Evolutionary conservation across 53 echinoderm and acorn worm species (phyloP), one percentile per base, ranked within the genome.

Genomic region (Holothuria scabra): DNA sequence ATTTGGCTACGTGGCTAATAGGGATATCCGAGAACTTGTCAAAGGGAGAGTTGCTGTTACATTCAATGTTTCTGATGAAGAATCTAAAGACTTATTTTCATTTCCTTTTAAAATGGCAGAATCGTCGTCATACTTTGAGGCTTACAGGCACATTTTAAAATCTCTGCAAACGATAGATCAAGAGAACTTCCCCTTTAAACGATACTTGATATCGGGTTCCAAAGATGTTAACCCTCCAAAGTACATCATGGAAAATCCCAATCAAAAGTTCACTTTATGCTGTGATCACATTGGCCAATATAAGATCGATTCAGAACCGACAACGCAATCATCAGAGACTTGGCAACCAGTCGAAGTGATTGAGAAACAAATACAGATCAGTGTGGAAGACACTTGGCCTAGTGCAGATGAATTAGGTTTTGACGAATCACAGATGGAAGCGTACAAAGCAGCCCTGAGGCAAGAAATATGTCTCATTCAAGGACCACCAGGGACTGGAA

Each of bases 401-500:
- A 3, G 11, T 21, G 61, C 83, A n/a, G 88, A 93, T 8, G 56
- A 29, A 0, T 62, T 93, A 25, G 41, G 59, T 1, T 59, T 90
- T 56, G 90, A 93, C 44, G 83, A 79, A 20, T 93, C 90, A 14
- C 93, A 93, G 62, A 52, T 87, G 68, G 38, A 22, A 8, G 93
- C 93, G 37, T 74, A 85, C 13, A 85, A 91, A 20, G 79, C 90
- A 48, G 97, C 97, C 10, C 66, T 97, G 13, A 91, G 88, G 21
- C 86, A 90, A 60, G 94, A 97, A 58, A 59, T 97, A n/a, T 86
- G 89, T 11, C 76, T 97, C 23, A 94, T 97, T 49, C 97, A 97
- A 67, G 97, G 97, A 1, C 97, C 97, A 18, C 96, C 96, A 29
- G 96, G 96, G 46, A 94, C 97, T 14, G 94, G 94, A 3, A 95